Conservation (phyloP, 2,113 vertebrate species). For the Rhabdomys dilectus region DNA sequence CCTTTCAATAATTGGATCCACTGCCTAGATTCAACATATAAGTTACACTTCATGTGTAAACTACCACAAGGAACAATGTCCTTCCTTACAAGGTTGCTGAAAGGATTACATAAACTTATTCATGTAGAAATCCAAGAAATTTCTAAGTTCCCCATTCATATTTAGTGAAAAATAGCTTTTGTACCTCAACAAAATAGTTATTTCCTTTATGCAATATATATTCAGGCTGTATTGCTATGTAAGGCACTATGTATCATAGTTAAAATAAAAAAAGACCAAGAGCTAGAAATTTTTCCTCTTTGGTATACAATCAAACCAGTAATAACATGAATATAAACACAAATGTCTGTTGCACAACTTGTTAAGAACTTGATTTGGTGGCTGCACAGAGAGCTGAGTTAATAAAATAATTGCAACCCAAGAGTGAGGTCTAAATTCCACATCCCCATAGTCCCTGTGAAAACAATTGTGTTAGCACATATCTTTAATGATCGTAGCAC, state of each 20-base stretch:
- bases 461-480: not conserved
- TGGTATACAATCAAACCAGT: not conserved
- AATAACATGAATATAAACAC: not conserved
- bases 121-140: not conserved
- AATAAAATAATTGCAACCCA: not conserved
- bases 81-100: not conserved
- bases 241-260: not conserved
- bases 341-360: not conserved
- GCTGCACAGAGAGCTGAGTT: not conserved
- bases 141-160: not conserved
- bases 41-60: not conserved
- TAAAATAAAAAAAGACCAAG: not conserved
- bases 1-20: not conserved
- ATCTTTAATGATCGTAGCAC: not conserved
- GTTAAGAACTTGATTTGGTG: not conserved
- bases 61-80: not conserved
- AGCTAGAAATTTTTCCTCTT: not conserved
- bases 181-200: not conserved
- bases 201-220: slow-evolving; percentile 6
- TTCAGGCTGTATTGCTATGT: not conserved
- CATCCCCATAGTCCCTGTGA: not conserved
- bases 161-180: not conserved
- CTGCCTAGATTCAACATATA: not conserved
- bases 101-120: slow-evolving; percentile 22
- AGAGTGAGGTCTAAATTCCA: not conserved